Base-by-base conservation (phyloP, 2,797 vertebrate species). In the Manis pentadactyla region DNA sequence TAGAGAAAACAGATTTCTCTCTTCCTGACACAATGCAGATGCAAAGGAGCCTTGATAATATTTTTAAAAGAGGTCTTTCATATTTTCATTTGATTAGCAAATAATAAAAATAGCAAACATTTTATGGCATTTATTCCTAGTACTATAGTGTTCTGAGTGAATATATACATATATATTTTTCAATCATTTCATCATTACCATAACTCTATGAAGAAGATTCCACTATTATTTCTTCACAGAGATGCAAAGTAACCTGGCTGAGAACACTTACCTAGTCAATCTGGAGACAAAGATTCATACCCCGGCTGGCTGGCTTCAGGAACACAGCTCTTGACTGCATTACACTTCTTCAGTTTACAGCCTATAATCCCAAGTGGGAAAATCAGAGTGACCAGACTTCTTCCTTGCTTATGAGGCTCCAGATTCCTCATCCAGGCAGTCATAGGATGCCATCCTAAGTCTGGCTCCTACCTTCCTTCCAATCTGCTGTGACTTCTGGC, bases 31-130 rank as follows among this genome's bases (percentile, higher is more conserved):
- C 23, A 74, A 18, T 55, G 42, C 31, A 73, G 37, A n/a, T 10
- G 17, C 17, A 83, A 77, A 59, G 68, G 74, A 88, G 25, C 7
- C 4, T 74, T 75, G 51, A 92, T 74, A 85, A 31, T 9, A 6
- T 74, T 55, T 46, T 11, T 46, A 42, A 97, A 93, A 88, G 46
- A 85, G 39, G n/a, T 25, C 59, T 79, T 85, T 39, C 42, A 25
- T 49, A 57, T 87, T 95, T 89, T 94, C 10, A 77, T 66, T 66
- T 82, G 42, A 71, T 66, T 68, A 92, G 46, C 29, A 69, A 90
- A 53, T 25, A 68, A 53, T 68, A 69, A 21, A 10, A 53, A 53
- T 23, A 89, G 31, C 57, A 59, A 90, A 91, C 23, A 63, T 7
- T 82, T 87, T 34, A 37, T 57, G 39, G 18, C 25, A 77, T 83